Conservation (phyloP, 2,113 vertebrate species). For the Nestor notabilis region DNA sequence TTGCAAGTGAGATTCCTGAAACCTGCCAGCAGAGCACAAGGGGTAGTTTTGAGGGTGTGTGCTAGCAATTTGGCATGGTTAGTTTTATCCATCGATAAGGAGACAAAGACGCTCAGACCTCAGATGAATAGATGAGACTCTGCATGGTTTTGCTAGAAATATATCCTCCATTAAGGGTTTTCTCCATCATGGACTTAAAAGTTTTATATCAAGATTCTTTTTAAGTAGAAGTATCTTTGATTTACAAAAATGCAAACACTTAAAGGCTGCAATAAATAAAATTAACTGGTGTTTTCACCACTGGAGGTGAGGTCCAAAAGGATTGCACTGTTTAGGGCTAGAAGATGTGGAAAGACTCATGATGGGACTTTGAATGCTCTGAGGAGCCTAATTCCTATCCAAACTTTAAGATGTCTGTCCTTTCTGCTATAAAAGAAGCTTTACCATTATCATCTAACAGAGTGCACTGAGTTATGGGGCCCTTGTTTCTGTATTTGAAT, state of each 20-base stretch:
- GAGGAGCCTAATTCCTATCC: background rate
- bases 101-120: background rate
- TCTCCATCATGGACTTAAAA: background rate
- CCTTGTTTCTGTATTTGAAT: background rate
- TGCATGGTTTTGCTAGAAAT: background rate
- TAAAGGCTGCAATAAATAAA: background rate
- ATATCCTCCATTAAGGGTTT: background rate
- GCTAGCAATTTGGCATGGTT: background rate
- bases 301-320: background rate
- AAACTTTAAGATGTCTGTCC: background rate
- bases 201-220: background rate
- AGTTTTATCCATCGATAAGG: background rate
- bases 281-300: background rate
- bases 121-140: background rate
- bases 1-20: background rate
- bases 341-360: background rate
- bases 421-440: background rate
- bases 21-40: background rate
- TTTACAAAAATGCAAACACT: background rate
- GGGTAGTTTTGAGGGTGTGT: background rate
- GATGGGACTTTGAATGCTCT: background rate
- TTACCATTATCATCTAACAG: background rate
- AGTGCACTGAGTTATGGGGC: background rate
- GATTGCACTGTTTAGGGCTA: background rate
- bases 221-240: background rate